Conservation (phyloP, 2,113 vertebrate species). For the Dromiciops gliroides region DNA sequence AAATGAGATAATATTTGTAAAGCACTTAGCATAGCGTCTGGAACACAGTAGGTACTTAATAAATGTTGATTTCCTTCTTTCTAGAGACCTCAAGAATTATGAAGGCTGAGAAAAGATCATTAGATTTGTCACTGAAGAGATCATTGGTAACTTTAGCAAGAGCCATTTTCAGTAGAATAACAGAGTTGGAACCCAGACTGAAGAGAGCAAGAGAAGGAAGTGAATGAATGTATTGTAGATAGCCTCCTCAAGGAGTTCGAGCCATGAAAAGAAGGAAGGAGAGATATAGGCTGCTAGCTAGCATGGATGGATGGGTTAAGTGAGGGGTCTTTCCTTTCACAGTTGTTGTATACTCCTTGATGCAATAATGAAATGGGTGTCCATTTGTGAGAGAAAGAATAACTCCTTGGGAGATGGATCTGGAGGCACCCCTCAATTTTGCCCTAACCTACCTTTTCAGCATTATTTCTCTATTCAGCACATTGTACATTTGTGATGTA, state of each 20-base stretch:
- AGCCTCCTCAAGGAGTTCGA: neutral
- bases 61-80: neutral
- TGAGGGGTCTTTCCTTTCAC: neutral
- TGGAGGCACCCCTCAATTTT: neutral
- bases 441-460: neutral
- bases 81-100: neutral
- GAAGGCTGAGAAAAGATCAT: no score
- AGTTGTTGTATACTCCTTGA: neutral
- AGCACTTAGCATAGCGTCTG: neutral
- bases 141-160: neutral
- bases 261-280: no score
- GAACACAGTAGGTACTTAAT: no score
- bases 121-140: neutral
- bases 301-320: neutral
- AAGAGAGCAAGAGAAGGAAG: neutral
- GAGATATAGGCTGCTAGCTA: neutral
- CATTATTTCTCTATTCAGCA: neutral
- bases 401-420: neutral
- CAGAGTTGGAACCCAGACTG: neutral
- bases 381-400: neutral
- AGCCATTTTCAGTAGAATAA: neutral
- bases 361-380: neutral
- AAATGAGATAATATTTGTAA: neutral
- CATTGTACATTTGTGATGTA: neutral
- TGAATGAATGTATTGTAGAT: neutral